Evolutionary conservation across 2,888 invertebrate genomes (phyloP).

Genomic region (Andrena chrysosceles): DNA sequence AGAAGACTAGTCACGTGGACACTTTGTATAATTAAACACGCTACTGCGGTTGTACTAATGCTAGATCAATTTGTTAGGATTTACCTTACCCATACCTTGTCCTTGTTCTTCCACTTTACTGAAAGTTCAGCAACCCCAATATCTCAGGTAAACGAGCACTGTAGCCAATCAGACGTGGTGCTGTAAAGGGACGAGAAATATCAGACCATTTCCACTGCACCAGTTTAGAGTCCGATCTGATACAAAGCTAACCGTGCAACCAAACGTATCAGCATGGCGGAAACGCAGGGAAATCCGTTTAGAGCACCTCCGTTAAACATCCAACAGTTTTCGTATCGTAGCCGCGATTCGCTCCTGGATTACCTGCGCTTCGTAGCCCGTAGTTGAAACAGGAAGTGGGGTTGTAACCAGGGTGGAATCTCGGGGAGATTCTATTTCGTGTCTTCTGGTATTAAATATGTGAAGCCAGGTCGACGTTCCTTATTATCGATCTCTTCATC

Average conservation of each 20-base stretch:
- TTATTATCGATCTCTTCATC: slow-evolving; percentile 37
- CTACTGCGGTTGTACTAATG: not conserved
- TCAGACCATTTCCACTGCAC: not conserved
- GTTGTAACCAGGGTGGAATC: not conserved
- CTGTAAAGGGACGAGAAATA: too few relatives aligned
- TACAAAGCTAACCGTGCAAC: not conserved
- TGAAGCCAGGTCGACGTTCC: not conserved
- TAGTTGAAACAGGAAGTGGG: not conserved
- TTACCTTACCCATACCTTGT: too few relatives aligned
- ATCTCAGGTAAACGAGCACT: too few relatives aligned
- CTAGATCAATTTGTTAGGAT: not conserved
- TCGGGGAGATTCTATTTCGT: not conserved
- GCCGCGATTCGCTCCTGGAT: slow-evolving; percentile 1
- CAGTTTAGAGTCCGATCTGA: not conserved
- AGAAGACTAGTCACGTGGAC: not conserved
- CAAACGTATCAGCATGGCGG: not conserved
- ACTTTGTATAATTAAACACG: slow-evolving; percentile 6
- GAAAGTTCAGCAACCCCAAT: too few relatives aligned
- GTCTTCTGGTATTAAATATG: not conserved
- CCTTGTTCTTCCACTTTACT: too few relatives aligned
- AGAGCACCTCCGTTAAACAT: not conserved
- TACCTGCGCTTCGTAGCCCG: not conserved
- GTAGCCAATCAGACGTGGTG: too few relatives aligned
- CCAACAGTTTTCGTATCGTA: not conserved
- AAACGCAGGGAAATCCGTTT: not conserved